Evolutionary conservation across 2,888 invertebrate species (phyloP).

Genomic region (Watsonalla cultraria): DNA sequence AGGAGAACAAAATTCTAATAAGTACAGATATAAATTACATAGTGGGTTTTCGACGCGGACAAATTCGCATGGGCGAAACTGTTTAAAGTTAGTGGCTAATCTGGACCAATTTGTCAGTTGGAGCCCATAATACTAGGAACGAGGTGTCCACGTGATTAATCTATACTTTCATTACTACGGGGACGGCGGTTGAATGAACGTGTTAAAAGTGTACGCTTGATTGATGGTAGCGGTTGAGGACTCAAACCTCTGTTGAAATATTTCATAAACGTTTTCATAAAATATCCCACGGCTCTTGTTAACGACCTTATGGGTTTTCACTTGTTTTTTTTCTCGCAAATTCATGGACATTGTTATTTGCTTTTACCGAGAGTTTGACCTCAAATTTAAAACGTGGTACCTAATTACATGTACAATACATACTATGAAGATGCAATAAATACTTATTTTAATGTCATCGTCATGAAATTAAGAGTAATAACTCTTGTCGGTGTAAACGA

Average conservation of each 20-base stretch:
- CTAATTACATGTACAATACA: no score
- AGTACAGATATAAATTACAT: no score
- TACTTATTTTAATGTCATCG: no score
- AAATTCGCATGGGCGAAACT: no score
- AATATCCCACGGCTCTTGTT: neutral
- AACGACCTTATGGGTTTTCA: neutral
- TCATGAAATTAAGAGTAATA: no score
- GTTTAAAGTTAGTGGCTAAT: no score
- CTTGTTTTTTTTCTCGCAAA: neutral
- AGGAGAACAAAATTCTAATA: no score
- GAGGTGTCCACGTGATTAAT: constrained; percentile 28
- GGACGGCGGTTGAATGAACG: constrained; percentile 22
- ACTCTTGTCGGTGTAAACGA: no score
- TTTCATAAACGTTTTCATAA: constrained; percentile 27
- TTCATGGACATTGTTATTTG: neutral
- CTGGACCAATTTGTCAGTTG: neutral
- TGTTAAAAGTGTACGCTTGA: constrained; percentile 41
- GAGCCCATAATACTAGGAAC: neutral
- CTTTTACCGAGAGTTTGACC: no score
- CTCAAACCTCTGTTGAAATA: constrained; percentile 30
- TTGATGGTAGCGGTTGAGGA: constrained; percentile 32
- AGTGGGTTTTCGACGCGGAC: no score
- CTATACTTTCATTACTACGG: constrained; percentile 27
- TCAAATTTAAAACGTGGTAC: no score
- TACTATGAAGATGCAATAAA: no score